phyloP scores from a whole-genome alignment of 2,888 invertebrate species.

The Atethmia centrago region DNA sequence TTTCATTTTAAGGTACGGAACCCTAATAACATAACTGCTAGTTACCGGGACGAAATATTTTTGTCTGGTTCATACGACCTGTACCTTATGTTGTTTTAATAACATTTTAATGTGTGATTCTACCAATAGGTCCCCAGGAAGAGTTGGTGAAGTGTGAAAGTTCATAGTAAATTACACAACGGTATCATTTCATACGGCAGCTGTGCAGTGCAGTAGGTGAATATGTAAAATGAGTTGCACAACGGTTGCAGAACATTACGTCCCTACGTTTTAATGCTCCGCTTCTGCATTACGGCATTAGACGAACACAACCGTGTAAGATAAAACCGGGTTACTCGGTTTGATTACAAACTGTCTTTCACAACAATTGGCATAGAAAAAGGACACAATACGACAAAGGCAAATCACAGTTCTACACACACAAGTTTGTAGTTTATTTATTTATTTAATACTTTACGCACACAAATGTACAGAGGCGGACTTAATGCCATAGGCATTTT shows the following conservation, averaged over 20 bases:
- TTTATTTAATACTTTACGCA: too few species aligned
- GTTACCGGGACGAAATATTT: conserved; percentile 16
- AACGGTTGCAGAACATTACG: conserved; percentile 73
- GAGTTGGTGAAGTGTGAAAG: conserved; percentile 74
- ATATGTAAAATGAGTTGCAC: conserved; percentile 76
- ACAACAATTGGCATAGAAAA: conserved; percentile 51
- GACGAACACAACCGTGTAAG: conserved; percentile 51
- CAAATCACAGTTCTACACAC: neutral
- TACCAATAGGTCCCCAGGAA: conserved; percentile 68
- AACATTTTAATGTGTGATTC: conserved; percentile 55
- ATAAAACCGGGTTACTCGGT: conserved; percentile 57
- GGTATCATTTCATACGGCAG: conserved; percentile 77
- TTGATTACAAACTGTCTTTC: conserved; percentile 58
- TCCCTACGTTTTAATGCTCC: conserved; percentile 60
- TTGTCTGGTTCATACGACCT: conserved; percentile 11
- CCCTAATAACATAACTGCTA: conserved; percentile 17
- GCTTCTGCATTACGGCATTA: conserved; percentile 60
- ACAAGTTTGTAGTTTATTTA: neutral
- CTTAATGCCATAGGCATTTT: too few species aligned
- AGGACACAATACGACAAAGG: conserved; percentile 25
- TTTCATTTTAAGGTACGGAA: too few species aligned
- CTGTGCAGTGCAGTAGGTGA: conserved; percentile 71
- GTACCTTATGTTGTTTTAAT: conserved; percentile 67
- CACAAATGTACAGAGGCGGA: too few species aligned
- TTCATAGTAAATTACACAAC: conserved; percentile 77